Conservation (phyloP, 2,113 vertebrate genomes). For the Penelope pileata region DNA sequence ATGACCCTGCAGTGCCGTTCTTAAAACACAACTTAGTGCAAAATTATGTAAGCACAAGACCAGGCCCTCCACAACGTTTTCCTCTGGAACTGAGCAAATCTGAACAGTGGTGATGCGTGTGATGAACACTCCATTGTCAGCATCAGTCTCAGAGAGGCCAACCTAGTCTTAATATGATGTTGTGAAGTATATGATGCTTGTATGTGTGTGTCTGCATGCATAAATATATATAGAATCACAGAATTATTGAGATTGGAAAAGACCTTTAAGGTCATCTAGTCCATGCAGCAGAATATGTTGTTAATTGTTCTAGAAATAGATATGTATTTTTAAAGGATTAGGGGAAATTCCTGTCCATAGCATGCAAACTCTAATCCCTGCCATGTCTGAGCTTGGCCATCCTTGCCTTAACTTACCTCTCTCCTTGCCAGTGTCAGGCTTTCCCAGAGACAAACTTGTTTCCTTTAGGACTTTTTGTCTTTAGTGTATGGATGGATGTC, state of each 20-base stretch:
- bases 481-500: neutral
- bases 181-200: neutral
- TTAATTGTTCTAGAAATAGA: neutral
- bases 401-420: neutral
- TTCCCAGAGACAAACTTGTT: neutral
- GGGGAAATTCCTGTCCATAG: neutral
- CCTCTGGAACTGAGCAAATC: neutral
- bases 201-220: neutral
- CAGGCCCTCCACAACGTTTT: neutral
- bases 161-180: neutral
- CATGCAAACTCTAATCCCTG: neutral
- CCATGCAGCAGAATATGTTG: neutral
- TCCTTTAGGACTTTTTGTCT: neutral
- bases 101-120: neutral
- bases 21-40: neutral
- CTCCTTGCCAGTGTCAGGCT: neutral
- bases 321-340: neutral
- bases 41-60: neutral
- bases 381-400: rapidly evolving
- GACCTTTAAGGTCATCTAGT: neutral
- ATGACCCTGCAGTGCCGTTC: neutral
- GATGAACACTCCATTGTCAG: neutral
- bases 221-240: rapidly evolving
- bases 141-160: neutral
- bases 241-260: neutral